Base-by-base conservation (phyloP, 1,140 invertebrate species). In the Drosophila mayri region DNA sequence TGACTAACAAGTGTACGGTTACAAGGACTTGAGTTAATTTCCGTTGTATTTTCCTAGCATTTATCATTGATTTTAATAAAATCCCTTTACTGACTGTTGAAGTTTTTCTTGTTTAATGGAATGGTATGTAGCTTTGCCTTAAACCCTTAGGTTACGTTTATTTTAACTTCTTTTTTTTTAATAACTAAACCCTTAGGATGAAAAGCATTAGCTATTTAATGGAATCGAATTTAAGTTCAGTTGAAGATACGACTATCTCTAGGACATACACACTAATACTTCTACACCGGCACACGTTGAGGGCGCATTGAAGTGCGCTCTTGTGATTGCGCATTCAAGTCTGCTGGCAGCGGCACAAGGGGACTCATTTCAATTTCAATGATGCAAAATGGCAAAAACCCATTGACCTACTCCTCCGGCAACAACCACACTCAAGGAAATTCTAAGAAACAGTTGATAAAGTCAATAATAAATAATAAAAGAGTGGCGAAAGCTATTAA, bases 361-460 rank as follows among this genome's bases (percentile, higher is more conserved):
- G 59, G 52, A 50, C 54, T 70, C 79, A 82, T 83, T 82, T 82
- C 67, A 61, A 81, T 81, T 81, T 82, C 74, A 74, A 81, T 73
- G 63, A 76, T 66, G 62, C 62, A 72, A 81, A 70, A 52, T 55
- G 76, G 61, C 60, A 80, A 63, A 73, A 83, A 61, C 75, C 68
- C 58, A 78, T 82, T 81, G 80, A 83, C 80, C 79, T 82, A 81
- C 74, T 74, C 80, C 64, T 30, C 25, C 64, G 12, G 47, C 44
- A 12, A 55, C 35, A 28, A 37, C 62, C 41, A 50, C 44, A 30
- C 37, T 52, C 46, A 62, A 50, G 35, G 52, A 54, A 54, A 54
- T 38, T 22, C 35, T 38, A 0, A 22, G 52, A 0, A 38, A n/a
- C 5, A 38, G 16, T 35, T 9, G 12, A 10, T 16, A 54, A 6